Evolutionary conservation across 2,888 invertebrate species (phyloP), one percentile per base, ranked within the genome.

Genomic region (Dyspetes luteomarginatus): DNA sequence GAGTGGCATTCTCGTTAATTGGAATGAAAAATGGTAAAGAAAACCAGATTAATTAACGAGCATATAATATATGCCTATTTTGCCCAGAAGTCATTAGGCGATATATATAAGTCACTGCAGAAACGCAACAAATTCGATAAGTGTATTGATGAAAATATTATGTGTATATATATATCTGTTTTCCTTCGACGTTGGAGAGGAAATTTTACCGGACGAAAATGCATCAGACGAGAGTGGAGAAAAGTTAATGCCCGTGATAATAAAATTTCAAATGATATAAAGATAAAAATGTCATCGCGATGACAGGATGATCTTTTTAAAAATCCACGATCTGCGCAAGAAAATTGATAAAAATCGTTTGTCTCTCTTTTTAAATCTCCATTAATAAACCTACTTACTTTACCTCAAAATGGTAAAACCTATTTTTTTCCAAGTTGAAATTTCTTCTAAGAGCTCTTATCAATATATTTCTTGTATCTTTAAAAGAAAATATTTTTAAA

Each of bases 71-170:
- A 36, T 12, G 12, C 0, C 36, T 15, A 15, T 60, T 56, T 7
- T 22, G 4, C 48, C 7, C 28, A 1, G 15, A 12, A 26, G 9
- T n/a, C n/a, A 58, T 45, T 45, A 45, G 30, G 30, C 43, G 36
- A 69, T 45, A 56, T 65, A 17, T 4, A 12, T 2, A 36, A 60
- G 19, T n/a, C 5, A 26, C n/a, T 41, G 9, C 22, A 36, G 58
- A 60, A 26, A 7, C 24, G 12, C 43, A 48, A n/a, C n/a, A 62
- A 55, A 62, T 30, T 30, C 60, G 60, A 55, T 73, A 60, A 67
- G 24, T 62, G 22, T 60, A 67, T 67, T 50, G 67, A 41, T 60
- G 52, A 65, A 60, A 60, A 65, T 72, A 26, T 52, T n/a, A 15
- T 50, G n/a, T n/a, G n/a, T n/a, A n/a, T n/a, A n/a, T n/a, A n/a